Evolutionary conservation across 2,888 invertebrate genomes (phyloP), one percentile per base, ranked within the genome.

Genomic region (Linnaemya vulpina): DNA sequence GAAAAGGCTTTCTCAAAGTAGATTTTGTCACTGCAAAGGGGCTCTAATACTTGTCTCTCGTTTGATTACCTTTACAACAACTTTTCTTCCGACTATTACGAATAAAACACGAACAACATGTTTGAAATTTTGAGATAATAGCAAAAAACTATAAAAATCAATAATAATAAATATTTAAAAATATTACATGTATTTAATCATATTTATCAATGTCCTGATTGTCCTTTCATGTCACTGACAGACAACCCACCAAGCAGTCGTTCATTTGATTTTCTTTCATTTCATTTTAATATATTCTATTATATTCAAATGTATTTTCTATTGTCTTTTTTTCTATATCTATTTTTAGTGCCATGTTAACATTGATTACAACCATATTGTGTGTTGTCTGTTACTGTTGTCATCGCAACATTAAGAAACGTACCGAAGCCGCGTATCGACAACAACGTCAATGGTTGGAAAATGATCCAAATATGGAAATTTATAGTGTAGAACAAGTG

Each of bases 381-480:
- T 95, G 96, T 89, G 94, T 96, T 49, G 94, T 96, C 82, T 96
- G 96, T 91, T 96, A 95, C 91, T 95, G 95, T 92, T 95, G 95
- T 90, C 92, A 92, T 89, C 92, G 92, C 78, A 92, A 90, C 88
- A 92, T 92, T 63, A 92, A 91, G 85, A 92, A 92, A 87, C 90
- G 92, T 17, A 92, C 92, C 30, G 91, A 91, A 87, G 91, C 92
- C 70, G 91, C 92, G 74, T 92, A 92, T 87, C 89, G 92, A 55
- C 92, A 92, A 81, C 91, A 92, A 84, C 90, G 90, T 71, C 90
- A 90, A 70, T 92, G 92, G 92, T 87, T 91, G 84, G 92, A 92
- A 86, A 92, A 89, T 86, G 92, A 92, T 89, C 90, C 92, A 65
- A 92, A 92, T 87, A 92, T 92, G 92, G 92, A 92, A 89, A 91